Evolutionary conservation across 2,888 invertebrate species (phyloP).

Genomic region (Heliconius ethilla): DNA sequence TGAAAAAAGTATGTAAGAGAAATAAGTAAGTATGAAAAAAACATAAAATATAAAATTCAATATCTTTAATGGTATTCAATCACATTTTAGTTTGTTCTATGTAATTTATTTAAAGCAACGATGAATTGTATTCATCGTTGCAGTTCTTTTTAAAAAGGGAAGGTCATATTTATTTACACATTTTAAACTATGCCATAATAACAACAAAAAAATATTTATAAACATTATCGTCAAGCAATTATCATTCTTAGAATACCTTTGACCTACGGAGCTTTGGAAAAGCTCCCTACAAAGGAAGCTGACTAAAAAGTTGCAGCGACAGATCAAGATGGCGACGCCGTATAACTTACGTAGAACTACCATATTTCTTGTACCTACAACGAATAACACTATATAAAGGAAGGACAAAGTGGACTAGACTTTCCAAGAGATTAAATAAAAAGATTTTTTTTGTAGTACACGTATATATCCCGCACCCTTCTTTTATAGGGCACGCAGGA

Average conservation of each 20-base stretch:
- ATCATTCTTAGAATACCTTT: not conserved
- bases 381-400: not conserved
- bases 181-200: not conserved
- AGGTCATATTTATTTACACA: no score
- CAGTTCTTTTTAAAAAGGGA: no score
- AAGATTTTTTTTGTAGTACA: not conserved
- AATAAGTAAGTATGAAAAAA: not conserved
- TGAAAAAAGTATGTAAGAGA: not conserved
- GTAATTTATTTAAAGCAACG: no score
- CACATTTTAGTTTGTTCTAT: no score
- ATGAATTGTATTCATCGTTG: no score
- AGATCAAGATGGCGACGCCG: not conserved
- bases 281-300: not conserved
- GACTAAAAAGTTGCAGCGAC: conserved; percentile 4
- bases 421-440: not conserved
- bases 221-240: not conserved
- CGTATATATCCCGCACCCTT: no score
- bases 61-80: not conserved
- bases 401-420: not conserved
- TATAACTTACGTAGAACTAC: not conserved
- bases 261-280: not conserved
- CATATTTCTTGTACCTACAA: not conserved
- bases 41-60: not conserved
- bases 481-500: no score
- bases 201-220: not conserved